phyloP scores from a whole-genome alignment of 2,113 vertebrate species.

The Albula goreensis region DNA sequence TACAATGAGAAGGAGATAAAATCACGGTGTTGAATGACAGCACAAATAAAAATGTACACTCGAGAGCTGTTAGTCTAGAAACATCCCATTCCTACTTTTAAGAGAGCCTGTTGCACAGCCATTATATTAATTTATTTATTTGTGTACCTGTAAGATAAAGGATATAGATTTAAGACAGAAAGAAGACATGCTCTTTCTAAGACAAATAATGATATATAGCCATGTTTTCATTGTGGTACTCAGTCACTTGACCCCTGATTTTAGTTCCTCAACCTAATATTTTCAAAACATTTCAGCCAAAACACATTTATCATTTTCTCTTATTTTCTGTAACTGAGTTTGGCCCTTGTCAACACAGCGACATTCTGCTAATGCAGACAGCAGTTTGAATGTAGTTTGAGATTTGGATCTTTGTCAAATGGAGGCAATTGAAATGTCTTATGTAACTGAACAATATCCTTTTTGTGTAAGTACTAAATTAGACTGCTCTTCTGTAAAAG shows the following conservation, averaged over 20 bases:
- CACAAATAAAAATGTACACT: neutral
- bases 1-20: neutral
- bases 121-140: neutral
- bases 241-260: no score
- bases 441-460: neutral
- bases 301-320: no score
- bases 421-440: neutral
- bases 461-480: neutral
- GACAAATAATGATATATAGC: neutral
- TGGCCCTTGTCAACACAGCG: neutral
- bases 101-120: neutral
- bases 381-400: neutral
- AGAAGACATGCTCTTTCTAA: neutral
- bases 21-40: neutral
- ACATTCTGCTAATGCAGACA: neutral
- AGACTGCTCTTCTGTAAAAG: neutral
- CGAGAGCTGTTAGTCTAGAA: neutral
- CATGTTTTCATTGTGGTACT: no score
- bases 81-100: neutral
- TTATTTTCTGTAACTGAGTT: neutral
- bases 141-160: no score
- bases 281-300: no score
- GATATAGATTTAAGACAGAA: no score
- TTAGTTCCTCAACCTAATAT: no score
- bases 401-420: neutral